Evolutionary conservation across 2,113 vertebrate genomes (phyloP).

Genomic region (Ammodytes dubius): DNA sequence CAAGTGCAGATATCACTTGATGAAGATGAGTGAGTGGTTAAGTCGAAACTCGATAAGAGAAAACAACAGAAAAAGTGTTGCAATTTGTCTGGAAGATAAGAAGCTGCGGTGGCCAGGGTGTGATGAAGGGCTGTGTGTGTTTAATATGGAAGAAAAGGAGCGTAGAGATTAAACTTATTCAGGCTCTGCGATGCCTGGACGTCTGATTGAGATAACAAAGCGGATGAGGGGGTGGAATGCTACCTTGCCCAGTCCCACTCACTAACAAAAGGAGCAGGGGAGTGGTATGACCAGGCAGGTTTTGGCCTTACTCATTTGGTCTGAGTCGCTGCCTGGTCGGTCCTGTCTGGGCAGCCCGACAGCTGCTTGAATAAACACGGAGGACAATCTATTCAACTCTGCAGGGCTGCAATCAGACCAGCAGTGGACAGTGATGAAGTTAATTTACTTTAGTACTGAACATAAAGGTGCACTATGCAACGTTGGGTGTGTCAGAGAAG

Average conservation of each 20-base stretch:
- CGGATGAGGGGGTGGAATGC: not conserved
- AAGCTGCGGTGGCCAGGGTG: not conserved
- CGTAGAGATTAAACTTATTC: slow-evolving; percentile 11
- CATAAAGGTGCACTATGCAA: too few species aligned
- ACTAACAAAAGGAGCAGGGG: slow-evolving; percentile 46
- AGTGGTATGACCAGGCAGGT: slow-evolving; percentile 44
- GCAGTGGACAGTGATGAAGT: not conserved
- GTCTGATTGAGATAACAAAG: slow-evolving; percentile 7
- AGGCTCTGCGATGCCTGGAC: not conserved
- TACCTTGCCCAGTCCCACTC: not conserved
- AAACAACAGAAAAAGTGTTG: not conserved
- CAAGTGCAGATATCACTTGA: not conserved
- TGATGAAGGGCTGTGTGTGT: not conserved
- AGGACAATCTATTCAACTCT: not conserved
- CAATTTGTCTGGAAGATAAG: not conserved
- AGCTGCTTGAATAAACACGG: slow-evolving; percentile 59
- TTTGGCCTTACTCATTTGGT: slow-evolving; percentile 30
- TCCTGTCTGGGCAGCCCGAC: slow-evolving; percentile 53
- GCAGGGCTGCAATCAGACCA: not conserved
- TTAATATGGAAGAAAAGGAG: not conserved
- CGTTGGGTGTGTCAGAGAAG: too few species aligned
- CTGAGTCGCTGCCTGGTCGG: slow-evolving; percentile 31
- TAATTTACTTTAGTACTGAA: too few species aligned
- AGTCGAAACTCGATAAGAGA: slow-evolving; percentile 17
- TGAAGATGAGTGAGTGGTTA: not conserved